Evolutionary conservation across 1,140 invertebrate genomes (phyloP), one percentile per base, ranked within the genome.

Genomic region (Diplogasteroides magnus): DNA sequence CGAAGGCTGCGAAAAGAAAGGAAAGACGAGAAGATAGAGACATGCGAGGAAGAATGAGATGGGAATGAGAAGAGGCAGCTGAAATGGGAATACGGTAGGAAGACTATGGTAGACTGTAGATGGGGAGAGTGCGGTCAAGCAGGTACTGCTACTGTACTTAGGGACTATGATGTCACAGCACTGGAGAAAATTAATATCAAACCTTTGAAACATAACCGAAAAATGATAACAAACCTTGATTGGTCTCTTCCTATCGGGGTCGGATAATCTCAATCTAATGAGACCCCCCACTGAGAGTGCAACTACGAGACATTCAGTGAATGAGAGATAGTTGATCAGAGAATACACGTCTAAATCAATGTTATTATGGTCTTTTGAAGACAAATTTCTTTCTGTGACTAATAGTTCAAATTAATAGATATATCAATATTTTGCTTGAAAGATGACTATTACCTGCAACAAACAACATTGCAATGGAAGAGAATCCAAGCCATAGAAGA

Each of bases 231-330:
- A n/a, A 85, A 93, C 92, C 86, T 90, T 93, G 76, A 96, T 96
- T 2, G 93, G 92, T 76, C 93, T 85, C 58, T 88, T 84, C 76
- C 93, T 86, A 66, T 92, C 85, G 0, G 93, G 91, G 64, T 85
- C 85, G 61, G 88, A 91, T 76, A 88, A 88, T 59, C 94, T 88
- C 82, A 97, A 85, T 87, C 90, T 94, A 2, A 97, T 83, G 29
- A 97, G 85, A 27, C 92, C 93, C 19, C 88, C 86, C 0, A 97
- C 89, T 15, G 93, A 93, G 28, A 91, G 85, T 15, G 91, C 87
- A n/a, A 91, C 94, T 81, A 97, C 96, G n/a, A 93, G 85, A 14
- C 91, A 89, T 85, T 97, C 93, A 59, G 94, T 91, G 80, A 94
- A 94, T 62, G 90, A 91, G 27, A 93, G 90, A 83, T 94, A 97